These are phyloP conservation scores for Rhinoraja longicauda DNA, from an alignment of 2,797 vertebrate species.

Conservation along the genomic window DNA sequence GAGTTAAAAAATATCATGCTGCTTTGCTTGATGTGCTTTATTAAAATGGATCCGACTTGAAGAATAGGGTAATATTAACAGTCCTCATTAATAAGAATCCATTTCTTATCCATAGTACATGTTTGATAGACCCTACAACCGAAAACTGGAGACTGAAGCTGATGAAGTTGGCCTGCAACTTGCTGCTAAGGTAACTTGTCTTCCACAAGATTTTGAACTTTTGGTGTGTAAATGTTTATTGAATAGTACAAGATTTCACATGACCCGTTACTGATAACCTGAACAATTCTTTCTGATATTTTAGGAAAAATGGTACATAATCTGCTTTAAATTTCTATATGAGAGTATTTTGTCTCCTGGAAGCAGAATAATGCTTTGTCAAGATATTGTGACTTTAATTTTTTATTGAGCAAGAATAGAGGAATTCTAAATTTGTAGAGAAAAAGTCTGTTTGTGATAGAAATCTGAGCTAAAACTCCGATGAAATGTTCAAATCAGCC, in stretches of 20 bases:
- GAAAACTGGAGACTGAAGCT: slow-evolving; percentile 84
- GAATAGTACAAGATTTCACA: neutral
- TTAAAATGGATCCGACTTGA: neutral
- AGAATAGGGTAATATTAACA: slow-evolving; percentile 11
- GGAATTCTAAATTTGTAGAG: neutral
- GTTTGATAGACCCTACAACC: slow-evolving; percentile 78
- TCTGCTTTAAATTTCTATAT: neutral
- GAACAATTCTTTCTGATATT: neutral
- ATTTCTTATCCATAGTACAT: slow-evolving; percentile 63
- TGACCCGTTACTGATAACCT: neutral
- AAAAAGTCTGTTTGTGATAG: neutral
- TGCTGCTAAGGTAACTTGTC: slow-evolving; percentile 79
- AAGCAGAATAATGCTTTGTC: neutral
- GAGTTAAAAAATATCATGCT: neutral
- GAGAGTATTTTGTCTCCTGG: neutral
- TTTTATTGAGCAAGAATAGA: neutral
- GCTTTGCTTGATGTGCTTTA: neutral
- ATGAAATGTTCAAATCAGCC: neutral
- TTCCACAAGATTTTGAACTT: neutral
- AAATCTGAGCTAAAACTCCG: neutral
- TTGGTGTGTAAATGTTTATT: neutral
- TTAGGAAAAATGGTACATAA: neutral
- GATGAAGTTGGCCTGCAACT: slow-evolving; percentile 81
- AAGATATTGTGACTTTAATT: neutral
- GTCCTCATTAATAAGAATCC: neutral